phyloP scores from a whole-genome alignment of 2,888 invertebrate genomes.

The Cosmia trapezina region DNA sequence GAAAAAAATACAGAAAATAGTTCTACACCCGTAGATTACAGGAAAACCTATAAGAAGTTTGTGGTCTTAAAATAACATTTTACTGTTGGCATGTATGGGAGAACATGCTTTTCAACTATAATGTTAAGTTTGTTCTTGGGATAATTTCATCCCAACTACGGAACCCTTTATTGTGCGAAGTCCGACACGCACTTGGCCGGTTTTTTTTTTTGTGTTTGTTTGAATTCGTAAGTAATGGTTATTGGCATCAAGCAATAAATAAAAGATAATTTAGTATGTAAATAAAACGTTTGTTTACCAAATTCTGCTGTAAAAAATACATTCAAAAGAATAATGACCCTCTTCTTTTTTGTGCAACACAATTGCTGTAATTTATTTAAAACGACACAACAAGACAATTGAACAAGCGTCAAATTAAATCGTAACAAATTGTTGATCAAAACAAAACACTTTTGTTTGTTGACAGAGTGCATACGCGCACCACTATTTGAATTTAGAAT shows the following conservation, averaged over 20 bases:
- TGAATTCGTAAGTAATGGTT: conserved; percentile 15
- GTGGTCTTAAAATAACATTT: too few relatives aligned
- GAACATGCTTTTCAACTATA: too few relatives aligned
- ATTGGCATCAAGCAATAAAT: conserved; percentile 21
- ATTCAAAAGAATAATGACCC: conserved; percentile 9
- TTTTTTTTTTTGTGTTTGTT: conserved; percentile 9
- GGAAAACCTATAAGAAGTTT: too few relatives aligned
- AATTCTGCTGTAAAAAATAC: conserved; percentile 11
- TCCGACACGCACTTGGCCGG: too few relatives aligned
- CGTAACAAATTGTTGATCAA: conserved; percentile 54
- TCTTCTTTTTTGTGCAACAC: conserved; percentile 30
- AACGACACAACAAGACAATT: conserved; percentile 55
- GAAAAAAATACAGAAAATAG: too few relatives aligned
- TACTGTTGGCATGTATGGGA: too few relatives aligned
- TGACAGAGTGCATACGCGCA: conserved; percentile 78
- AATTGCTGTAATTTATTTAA: conserved; percentile 55
- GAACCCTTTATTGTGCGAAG: too few relatives aligned
- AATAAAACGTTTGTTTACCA: conserved; percentile 40
- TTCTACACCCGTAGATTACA: too few relatives aligned
- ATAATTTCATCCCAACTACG: too few relatives aligned
- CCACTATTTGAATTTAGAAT: conserved; percentile 82
- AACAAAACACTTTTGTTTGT: conserved; percentile 74
- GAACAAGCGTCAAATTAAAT: conserved; percentile 53
- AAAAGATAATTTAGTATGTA: conserved; percentile 30
- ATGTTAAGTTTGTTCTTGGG: too few relatives aligned